A percentile compares a stretch with the other conserved stretches of the same genome.
phyloP scores from a whole-genome alignment of 2,888 invertebrate genomes.

The Xiphydria camelus region DNA sequence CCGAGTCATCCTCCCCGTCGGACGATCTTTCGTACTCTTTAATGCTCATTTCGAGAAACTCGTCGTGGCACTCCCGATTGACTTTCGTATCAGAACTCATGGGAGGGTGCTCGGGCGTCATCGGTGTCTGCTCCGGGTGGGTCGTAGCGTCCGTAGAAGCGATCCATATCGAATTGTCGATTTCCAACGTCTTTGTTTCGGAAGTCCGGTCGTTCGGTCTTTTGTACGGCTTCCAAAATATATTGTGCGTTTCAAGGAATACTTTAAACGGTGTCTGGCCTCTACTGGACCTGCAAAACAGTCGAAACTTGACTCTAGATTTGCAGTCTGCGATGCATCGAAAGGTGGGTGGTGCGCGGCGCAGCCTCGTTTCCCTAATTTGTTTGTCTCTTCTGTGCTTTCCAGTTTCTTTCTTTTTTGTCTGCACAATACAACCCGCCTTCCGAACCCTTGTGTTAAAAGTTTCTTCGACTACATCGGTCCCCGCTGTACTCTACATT shows the following conservation, averaged over 20 bases:
- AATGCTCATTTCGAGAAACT: background rate
- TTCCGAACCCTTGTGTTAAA: too few relatives aligned
- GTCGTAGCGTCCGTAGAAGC: conserved; percentile 9
- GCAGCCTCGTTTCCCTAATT: too few relatives aligned
- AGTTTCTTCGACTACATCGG: too few relatives aligned
- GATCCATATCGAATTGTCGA: conserved; percentile 33
- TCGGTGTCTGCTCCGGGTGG: conserved; percentile 3
- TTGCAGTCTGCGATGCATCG: conserved; percentile 14
- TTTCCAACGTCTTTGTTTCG: conserved; percentile 4
- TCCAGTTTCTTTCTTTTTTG: too few relatives aligned
- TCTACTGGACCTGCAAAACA: conserved; percentile 52
- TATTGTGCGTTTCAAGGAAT: conserved; percentile 41
- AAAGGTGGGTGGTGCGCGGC: conserved; percentile 13
- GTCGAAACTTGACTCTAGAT: conserved; percentile 47
- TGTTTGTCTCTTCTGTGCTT: too few relatives aligned
- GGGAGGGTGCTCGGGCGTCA: conserved; percentile 21
- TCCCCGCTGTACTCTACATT: too few relatives aligned
- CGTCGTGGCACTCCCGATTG: conserved; percentile 12
- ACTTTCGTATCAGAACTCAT: conserved; percentile 16
- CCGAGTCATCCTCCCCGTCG: conserved; percentile 6
- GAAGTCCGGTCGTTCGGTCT: too few relatives aligned
- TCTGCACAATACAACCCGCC: too few relatives aligned
- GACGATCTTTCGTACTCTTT: background rate
- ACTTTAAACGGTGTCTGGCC: conserved; percentile 42
- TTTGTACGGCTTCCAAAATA: conserved; percentile 36